Base-by-base conservation (phyloP, 2,113 vertebrate genomes). In the Clinocottus analis region DNA sequence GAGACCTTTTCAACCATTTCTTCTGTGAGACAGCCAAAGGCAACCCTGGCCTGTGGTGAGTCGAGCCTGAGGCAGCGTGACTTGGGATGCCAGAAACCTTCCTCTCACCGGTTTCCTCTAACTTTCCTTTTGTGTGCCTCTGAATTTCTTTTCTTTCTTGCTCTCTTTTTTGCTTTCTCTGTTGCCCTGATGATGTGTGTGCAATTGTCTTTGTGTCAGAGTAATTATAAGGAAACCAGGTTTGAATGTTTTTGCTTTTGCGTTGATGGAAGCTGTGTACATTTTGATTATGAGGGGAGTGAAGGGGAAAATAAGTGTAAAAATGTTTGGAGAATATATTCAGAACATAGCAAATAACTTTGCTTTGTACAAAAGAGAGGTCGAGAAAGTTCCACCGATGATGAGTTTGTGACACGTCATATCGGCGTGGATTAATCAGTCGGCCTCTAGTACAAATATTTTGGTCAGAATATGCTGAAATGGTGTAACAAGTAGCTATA, bases 1-100 rank as follows among this genome's bases (percentile, higher is more conserved):
- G 93, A 81, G 92, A 95, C 47, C 94, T 95, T 80, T 95, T 95
- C 82, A 94, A 93, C 89, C 91, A 94, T 67, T 95, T 94, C 84
- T 95, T 94, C 89, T 95, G 94, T 72, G 92, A 95, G 80, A 94
- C 94, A 17, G 94, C 94, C 80, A 94, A 95, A 73, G 95, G 93
- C 55, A 95, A 95, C 89, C 94, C 93, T 1, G 93, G 87, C 39
- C 84, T 95, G 83, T 95, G 95, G 94, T 95, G 91, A 95, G 94
- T 94, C 4, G 0, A 39, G 45, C 29, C 27, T 9, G 83, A 58
- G 66, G 72, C 35, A 51, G 29, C 19, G 2, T 7, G 55, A 65
- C 11, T 47, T 7, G 16, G 39, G 68, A 41, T 73, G 60, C 13
- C 63, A 73, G 59, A 56, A 67, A 33, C 59, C 66, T 49, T 55